Evolutionary conservation across 2,888 invertebrate genomes (phyloP), one percentile per base, ranked within the genome.

Genomic region (Amiota minor): DNA sequence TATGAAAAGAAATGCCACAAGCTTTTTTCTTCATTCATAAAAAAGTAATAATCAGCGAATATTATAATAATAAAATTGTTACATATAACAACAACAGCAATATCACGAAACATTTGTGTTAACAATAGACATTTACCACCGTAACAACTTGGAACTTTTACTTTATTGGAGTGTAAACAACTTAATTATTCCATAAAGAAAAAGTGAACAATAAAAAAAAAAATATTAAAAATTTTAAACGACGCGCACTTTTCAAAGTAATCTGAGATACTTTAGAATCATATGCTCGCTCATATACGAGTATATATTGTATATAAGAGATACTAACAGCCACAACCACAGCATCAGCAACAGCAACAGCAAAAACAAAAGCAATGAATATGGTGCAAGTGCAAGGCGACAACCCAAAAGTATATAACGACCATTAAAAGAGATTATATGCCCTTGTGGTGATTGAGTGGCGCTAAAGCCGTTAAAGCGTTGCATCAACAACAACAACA

Each of bases 361-460:
- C n/a, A 16, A 56, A 20, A 59, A 59, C 59, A 20, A 35, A 35
- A 35, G 4, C 35, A 59, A 18, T 59, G 59, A 18, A 59, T 20
- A 18, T 9, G 20, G 23, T 20, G 9, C n/a, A 23, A 59, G 20
- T 20, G 18, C 18, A 16, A 59, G 55, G 11, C 9, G 9, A 12
- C 59, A 59, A n/a, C 59, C 59, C 11, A 59, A 59, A 59, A 23
- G 16, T 65, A 65, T 65, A 11, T 49, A 78, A 70, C 74, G 78
- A 79, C 86, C 82, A 87, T 88, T 88, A 87, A 85, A 77, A 75
- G 82, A 83, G 88, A 86, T 87, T 86, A 85, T 84, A 85, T 76
- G 82, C 74, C 78, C 75, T 78, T 74, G 76, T 79, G 81, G 86
- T 80, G 80, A 81, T 78, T 80, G 80, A 84, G 79, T 77, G 78